Conservation (phyloP, 2,888 invertebrate genomes). For the Drosophila quinaria region DNA sequence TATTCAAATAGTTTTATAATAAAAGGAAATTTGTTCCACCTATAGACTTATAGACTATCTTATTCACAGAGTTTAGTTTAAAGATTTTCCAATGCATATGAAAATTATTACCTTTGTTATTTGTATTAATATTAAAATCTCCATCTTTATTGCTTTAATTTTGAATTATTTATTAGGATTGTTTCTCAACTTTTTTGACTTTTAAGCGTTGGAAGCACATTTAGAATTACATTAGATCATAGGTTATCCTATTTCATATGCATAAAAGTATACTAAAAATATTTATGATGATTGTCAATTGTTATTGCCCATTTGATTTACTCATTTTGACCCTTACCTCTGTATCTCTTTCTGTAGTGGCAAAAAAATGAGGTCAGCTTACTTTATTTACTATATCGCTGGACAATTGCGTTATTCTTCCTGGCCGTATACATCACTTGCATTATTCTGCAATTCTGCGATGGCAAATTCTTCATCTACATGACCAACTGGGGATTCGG, state of each 20-base stretch:
- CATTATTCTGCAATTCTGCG: slow-evolving; percentile 70
- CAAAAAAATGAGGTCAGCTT: slow-evolving; percentile 81
- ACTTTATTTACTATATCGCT: slow-evolving; percentile 82
- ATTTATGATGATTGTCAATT: slow-evolving; percentile 1
- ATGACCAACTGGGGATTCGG: slow-evolving; percentile 85
- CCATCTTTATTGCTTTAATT: neutral
- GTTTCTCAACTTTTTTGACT: neutral
- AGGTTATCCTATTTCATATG: slow-evolving; percentile 6
- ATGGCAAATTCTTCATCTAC: slow-evolving; percentile 84
- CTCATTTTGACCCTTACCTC: neutral
- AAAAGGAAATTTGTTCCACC: neutral
- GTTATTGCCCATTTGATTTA: neutral
- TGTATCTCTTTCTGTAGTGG: slow-evolving; percentile 75
- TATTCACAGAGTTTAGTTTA: no score
- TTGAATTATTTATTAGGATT: neutral
- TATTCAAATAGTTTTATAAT: neutral
- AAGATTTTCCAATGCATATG: no score
- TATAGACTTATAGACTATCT: no score
- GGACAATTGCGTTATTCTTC: slow-evolving; percentile 82
- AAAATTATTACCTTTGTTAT: neutral
- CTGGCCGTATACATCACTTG: slow-evolving; percentile 75
- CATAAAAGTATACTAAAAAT: slow-evolving; percentile 2
- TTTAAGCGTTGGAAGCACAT: neutral
- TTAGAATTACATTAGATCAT: slow-evolving; percentile 3
- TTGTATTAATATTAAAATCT: neutral